Evolutionary conservation across 2,113 vertebrate genomes (phyloP), one percentile per base, ranked within the genome.

Genomic region (Vulpes lagopus): DNA sequence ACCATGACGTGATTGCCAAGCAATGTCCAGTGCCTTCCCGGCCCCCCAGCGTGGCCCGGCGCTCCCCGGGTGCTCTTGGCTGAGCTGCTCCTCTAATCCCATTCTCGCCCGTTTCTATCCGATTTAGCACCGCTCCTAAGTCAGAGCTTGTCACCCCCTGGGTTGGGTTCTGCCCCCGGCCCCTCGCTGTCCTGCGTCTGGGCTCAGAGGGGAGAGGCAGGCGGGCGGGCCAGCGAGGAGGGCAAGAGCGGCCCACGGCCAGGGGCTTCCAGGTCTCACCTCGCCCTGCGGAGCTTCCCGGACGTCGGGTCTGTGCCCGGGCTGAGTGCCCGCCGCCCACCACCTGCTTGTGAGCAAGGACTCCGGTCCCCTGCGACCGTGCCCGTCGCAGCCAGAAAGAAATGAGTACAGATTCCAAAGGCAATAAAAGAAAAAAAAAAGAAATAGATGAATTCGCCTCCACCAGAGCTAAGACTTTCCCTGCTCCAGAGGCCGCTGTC

Each of bases 51-150:
- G 69, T 91, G 79, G 97, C 97, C 92, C 55, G 62, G 94, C 92
- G 88, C 94, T 53, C 98, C 98, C 96, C 97, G 95, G 97, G 98
- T 98, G 98, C 97, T 97, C 96, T 97, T 98, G 98, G 98, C 98
- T 97, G 97, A 97, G 96, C 96, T 97, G 96, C 96, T 95, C 92
- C 96, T 96, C 97, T 99, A 99, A 99, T 99, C 99, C 98, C 97
- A 98, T 99, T 98, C 98, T 98, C 98, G 49, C 97, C 97, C 96
- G 76, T 97, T 98, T 98, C 97, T 96, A 98, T 98, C 98, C 98
- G 98, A 99, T 98, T 98, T 98, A 98, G 98, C 98, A 98, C 98
- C 96, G 98, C 98, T 98, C 92, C 98, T 98, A 88, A 93, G 96
- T 97, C 98, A 43, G 43, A 43, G 43, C 43, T 43, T 0, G 43